Evolutionary conservation across 2,888 invertebrate species (phyloP).

Genomic region (Argyresthia goedartella): DNA sequence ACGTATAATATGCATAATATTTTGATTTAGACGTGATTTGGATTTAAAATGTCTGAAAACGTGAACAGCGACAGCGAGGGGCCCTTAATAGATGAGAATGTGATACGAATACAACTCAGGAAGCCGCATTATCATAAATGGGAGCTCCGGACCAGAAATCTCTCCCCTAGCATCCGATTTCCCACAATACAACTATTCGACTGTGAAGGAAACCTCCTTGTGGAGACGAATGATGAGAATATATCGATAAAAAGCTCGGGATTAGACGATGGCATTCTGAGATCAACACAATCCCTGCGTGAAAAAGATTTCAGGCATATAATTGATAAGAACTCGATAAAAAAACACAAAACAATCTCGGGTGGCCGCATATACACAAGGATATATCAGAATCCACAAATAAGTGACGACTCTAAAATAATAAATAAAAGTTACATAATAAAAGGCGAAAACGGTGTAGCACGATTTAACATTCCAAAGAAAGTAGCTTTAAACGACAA

Average conservation of each 20-base stretch:
- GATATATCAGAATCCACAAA: constrained; percentile 25
- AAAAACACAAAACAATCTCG: constrained; percentile 55
- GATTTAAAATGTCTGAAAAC: constrained; percentile 14
- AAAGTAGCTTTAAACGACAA: constrained; percentile 41
- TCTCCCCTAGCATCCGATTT: constrained; percentile 69
- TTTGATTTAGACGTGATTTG: constrained; percentile 3
- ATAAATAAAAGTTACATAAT: constrained; percentile 27
- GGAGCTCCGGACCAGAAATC: constrained; percentile 74
- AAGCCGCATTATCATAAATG: constrained; percentile 74
- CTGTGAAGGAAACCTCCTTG: constrained; percentile 72
- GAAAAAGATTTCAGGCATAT: constrained; percentile 52
- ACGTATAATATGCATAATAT: too few species aligned
- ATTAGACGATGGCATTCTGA: constrained; percentile 32
- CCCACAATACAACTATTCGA: constrained; percentile 75
- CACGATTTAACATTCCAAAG: constrained; percentile 49
- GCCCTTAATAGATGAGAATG: constrained; percentile 63
- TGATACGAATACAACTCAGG: constrained; percentile 73
- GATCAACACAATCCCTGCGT: constrained; percentile 42
- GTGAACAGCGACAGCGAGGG: constrained; percentile 52
- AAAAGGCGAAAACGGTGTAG: constrained; percentile 34
- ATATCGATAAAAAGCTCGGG: constrained; percentile 58
- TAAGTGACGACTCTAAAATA: background rate
- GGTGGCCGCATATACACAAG: constrained; percentile 57
- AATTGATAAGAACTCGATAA: constrained; percentile 38
- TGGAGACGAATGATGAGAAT: constrained; percentile 72